phyloP scores from a whole-genome alignment of 1,140 invertebrate genomes.

The Hylyphantes graminicola region DNA sequence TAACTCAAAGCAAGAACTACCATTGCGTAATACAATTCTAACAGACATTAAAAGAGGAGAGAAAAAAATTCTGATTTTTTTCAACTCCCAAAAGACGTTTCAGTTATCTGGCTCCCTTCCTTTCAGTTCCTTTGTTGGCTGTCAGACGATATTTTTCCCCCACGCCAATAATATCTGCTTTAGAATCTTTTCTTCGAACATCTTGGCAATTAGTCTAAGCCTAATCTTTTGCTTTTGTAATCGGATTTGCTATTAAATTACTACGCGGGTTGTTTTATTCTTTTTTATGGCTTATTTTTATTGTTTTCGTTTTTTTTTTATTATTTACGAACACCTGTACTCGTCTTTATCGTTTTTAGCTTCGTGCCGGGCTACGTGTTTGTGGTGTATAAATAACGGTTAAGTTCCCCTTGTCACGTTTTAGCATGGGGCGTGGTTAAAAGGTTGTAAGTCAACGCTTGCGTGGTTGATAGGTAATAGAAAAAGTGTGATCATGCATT shows the following conservation, averaged over 20 bases:
- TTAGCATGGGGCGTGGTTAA: not conserved
- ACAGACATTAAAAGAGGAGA: constrained; percentile 39
- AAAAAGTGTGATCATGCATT: no score
- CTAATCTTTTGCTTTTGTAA: constrained; percentile 55
- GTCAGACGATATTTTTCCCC: not conserved
- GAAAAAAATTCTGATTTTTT: not conserved
- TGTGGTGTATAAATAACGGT: constrained; percentile 38
- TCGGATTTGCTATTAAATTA: constrained; percentile 58
- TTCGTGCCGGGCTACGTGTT: constrained; percentile 10
- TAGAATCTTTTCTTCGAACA: constrained; percentile 48
- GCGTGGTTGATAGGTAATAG: no score
- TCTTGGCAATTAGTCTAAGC: constrained; percentile 52
- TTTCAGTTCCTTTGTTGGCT: constrained; percentile 19
- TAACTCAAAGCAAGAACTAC: constrained; percentile 29
- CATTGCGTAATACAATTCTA: constrained; percentile 54
- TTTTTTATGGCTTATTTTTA: not conserved
- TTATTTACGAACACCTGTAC: constrained; percentile 43
- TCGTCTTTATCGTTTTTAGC: constrained; percentile 35
- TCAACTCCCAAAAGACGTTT: constrained; percentile 26
- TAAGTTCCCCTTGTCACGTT: constrained; percentile 37
- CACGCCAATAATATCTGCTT: constrained; percentile 46
- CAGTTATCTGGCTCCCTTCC: constrained; percentile 44
- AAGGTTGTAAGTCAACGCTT: not conserved
- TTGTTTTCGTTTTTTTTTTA: constrained; percentile 28
- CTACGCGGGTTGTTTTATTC: constrained; percentile 19